A percentile compares a stretch with the other conserved stretches of the same genome.
Evolutionary conservation across 2,797 vertebrate species (phyloP).

Genomic region (Rhabdophis nuchalis): DNA sequence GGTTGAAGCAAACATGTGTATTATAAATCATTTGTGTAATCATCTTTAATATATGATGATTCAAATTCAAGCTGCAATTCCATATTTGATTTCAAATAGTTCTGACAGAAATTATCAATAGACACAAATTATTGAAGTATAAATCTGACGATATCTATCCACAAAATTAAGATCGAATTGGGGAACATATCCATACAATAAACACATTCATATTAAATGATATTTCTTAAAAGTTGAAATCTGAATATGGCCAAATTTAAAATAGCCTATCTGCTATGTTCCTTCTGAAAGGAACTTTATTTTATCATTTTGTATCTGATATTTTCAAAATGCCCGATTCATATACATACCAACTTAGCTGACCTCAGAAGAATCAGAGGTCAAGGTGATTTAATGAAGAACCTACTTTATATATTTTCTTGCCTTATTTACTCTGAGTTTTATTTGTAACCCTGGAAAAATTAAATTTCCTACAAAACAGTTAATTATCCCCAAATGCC

Average conservation of each 20-base stretch:
- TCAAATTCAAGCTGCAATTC: not conserved
- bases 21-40: not conserved
- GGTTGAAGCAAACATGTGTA: not conserved
- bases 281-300: conserved; percentile 26
- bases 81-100: not conserved
- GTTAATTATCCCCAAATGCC: conserved; percentile 56
- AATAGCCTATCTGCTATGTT: not conserved
- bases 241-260: not conserved
- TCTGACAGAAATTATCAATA: not conserved
- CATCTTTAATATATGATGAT: not conserved
- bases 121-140: not conserved
- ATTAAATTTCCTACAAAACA: conserved; percentile 57
- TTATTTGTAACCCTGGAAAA: conserved; percentile 49
- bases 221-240: not conserved
- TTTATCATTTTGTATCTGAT: not conserved
- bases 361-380: not conserved
- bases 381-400: conserved; percentile 14
- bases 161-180: not conserved
- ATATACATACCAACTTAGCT: conserved; percentile 6
- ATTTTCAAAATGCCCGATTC: conserved; percentile 14
- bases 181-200: not conserved
- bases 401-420: conserved; percentile 45
- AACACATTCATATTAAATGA: not conserved
- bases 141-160: not conserved
- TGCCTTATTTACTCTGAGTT: conserved; percentile 47